These are phyloP conservation scores for Bufotes viridis DNA, from an alignment of 2,797 vertebrate genomes.

Conservation along the genomic window DNA sequence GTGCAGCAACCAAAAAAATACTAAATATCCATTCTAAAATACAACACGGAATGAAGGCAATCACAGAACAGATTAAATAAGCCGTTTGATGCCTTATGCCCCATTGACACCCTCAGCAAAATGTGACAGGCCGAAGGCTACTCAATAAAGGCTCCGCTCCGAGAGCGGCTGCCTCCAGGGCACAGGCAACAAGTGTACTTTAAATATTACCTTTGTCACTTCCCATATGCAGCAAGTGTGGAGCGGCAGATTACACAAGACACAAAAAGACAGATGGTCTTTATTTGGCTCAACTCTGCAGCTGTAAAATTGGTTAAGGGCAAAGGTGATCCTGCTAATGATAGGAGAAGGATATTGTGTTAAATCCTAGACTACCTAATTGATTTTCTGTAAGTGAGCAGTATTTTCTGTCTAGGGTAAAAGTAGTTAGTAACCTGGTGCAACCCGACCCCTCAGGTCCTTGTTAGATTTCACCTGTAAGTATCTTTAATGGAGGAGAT, in stretches of 20 bases:
- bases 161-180: background rate
- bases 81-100: background rate
- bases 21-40: background rate
- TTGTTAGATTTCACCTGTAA: slow-evolving; percentile 12
- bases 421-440: slow-evolving; percentile 14
- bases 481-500: background rate
- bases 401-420: slow-evolving; percentile 37
- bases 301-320: slow-evolving; percentile 53
- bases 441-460: background rate
- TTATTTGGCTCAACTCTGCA: slow-evolving; percentile 26
- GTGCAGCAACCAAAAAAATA: background rate
- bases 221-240: background rate
- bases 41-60: background rate
- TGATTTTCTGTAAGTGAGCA: slow-evolving; percentile 52
- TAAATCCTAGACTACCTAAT: slow-evolving; percentile 40
- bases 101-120: background rate
- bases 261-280: slow-evolving; percentile 41
- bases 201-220: slow-evolving; percentile 26
- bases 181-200: slow-evolving; percentile 2
- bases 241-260: slow-evolving; percentile 13
- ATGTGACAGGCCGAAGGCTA: background rate
- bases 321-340: slow-evolving; percentile 56
- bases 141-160: background rate
- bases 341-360: slow-evolving; percentile 35
- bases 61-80: background rate